Evolutionary conservation across 2,888 invertebrate genomes (phyloP).

Genomic region (Beris morrisii): DNA sequence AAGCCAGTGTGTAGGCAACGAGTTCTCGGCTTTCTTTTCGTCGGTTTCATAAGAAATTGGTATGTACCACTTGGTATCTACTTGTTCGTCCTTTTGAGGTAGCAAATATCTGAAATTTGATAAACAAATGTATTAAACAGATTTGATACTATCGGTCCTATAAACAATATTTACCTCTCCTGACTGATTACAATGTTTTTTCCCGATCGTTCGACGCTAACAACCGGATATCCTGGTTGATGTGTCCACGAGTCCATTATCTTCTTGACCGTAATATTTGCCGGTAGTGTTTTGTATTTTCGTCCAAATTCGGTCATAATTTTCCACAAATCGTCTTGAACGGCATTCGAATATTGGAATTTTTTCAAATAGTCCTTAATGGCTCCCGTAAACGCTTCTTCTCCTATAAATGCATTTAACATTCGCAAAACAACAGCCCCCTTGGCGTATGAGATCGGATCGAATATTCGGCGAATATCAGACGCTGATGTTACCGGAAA

Average conservation of each 20-base stretch:
- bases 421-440: slow-evolving; percentile 72
- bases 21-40: slow-evolving; percentile 48
- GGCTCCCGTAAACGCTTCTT: slow-evolving; percentile 61
- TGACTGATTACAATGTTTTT: slow-evolving; percentile 49
- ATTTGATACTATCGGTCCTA: background rate
- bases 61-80: slow-evolving; percentile 50
- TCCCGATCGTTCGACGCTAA: slow-evolving; percentile 59
- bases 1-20: slow-evolving; percentile 51
- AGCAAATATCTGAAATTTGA: slow-evolving; percentile 45
- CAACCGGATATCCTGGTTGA: slow-evolving; percentile 69
- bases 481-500: slow-evolving; percentile 63
- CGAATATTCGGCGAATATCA: slow-evolving; percentile 69
- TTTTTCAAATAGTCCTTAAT: slow-evolving; percentile 59
- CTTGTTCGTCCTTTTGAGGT: slow-evolving; percentile 48
- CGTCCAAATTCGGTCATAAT: slow-evolving; percentile 63
- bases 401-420: slow-evolving; percentile 71
- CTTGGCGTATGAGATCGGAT: slow-evolving; percentile 73
- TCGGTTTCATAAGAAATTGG: slow-evolving; percentile 54
- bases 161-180: slow-evolving; percentile 42
- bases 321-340: slow-evolving; percentile 67
- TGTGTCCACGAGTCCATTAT: slow-evolving; percentile 72
- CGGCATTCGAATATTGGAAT: slow-evolving; percentile 63
- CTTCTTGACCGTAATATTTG: slow-evolving; percentile 58
- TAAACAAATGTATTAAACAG: background rate
- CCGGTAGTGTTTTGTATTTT: slow-evolving; percentile 50